Percentiles rank a stretch among this genome's conserved stretches.
Conservation (phyloP, 2,797 vertebrate species). For the Xenopus petersii region DNA sequence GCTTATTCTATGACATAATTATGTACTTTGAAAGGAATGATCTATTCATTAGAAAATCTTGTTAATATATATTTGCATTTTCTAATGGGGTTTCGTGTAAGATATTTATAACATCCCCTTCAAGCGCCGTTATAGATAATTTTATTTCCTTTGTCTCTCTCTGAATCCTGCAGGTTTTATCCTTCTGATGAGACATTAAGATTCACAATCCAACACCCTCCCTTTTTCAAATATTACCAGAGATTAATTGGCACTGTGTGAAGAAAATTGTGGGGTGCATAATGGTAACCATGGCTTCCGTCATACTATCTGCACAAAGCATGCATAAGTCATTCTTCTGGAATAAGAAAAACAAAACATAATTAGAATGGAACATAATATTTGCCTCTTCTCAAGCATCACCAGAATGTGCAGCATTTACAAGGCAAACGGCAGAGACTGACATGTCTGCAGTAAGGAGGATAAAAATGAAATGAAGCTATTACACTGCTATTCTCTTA, state of each 20-base stretch:
- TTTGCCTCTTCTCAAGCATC: conserved; percentile 49
- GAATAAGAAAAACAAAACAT: conserved; percentile 51
- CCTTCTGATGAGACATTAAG: conserved; percentile 55
- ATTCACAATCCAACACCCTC: conserved; percentile 56
- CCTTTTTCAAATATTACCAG: conserved; percentile 60
- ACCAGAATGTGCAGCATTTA: conserved; percentile 45
- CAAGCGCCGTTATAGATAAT: too few relatives aligned
- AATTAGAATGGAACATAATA: conserved; percentile 59
- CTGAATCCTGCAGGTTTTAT: conserved; percentile 50
- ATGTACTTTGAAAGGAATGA: too few relatives aligned
- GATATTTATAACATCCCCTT: too few relatives aligned
- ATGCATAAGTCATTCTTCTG: conserved; percentile 55
- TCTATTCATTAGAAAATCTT: too few relatives aligned
- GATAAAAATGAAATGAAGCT: conserved; percentile 15
- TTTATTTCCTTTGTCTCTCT: neutral
- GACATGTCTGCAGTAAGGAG: conserved; percentile 7
- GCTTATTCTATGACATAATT: too few relatives aligned
- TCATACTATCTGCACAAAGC: conserved; percentile 61
- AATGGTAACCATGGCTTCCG: conserved; percentile 67
- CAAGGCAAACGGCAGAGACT: conserved; percentile 44
- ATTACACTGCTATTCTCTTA: conserved; percentile 28
- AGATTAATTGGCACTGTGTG: conserved; percentile 62
- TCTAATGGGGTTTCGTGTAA: too few relatives aligned
- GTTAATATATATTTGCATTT: too few relatives aligned
- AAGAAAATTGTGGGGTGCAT: conserved; percentile 62